Percentiles rank a stretch among this genome's conserved stretches.
Conservation (phyloP, 2,888 invertebrate species). For the Aspidapion aeneum region DNA sequence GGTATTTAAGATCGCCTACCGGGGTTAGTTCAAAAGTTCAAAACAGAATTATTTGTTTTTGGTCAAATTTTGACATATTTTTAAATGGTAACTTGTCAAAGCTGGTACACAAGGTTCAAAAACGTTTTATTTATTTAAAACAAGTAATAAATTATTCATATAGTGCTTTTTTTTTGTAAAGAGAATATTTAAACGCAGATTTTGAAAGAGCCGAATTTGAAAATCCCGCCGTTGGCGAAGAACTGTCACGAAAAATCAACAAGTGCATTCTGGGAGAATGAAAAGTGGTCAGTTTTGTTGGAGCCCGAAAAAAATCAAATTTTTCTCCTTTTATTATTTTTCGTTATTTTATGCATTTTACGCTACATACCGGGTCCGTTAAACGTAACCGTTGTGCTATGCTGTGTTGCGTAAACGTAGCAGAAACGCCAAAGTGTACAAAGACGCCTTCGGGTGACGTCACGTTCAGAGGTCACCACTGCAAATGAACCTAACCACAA, state of each 20-base stretch:
- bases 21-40: too few relatives aligned
- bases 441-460: background rate
- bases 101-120: too few relatives aligned
- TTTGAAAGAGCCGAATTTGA: too few relatives aligned
- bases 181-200: too few relatives aligned
- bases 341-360: conserved; percentile 15
- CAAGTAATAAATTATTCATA: too few relatives aligned
- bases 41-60: too few relatives aligned
- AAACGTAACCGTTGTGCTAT: conserved; percentile 43
- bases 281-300: conserved; percentile 43
- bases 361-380: conserved; percentile 16
- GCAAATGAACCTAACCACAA: conserved; percentile 49
- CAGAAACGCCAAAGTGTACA: background rate
- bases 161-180: too few relatives aligned
- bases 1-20: too few relatives aligned
- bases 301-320: conserved; percentile 12
- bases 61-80: too few relatives aligned
- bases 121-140: too few relatives aligned
- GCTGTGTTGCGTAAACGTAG: conserved; percentile 31
- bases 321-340: conserved; percentile 13
- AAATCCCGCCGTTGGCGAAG: background rate
- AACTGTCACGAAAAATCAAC: conserved; percentile 35
- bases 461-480: conserved; percentile 32
- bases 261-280: conserved; percentile 47
- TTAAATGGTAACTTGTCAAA: too few relatives aligned